Conservation (phyloP, 1,140 invertebrate species). For the Pteromalus puparum region DNA sequence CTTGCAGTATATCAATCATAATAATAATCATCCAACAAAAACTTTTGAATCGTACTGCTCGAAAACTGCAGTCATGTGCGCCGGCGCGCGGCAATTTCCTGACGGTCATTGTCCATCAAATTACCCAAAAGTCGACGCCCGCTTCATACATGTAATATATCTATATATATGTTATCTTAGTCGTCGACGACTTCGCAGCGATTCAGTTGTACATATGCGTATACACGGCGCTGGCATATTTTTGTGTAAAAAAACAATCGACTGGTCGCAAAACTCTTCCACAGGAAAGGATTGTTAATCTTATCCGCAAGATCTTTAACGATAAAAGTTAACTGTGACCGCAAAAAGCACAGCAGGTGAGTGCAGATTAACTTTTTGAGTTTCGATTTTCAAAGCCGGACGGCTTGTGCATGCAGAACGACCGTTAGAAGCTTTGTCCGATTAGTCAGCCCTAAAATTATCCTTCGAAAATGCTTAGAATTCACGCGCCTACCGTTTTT, state of each 20-base stretch:
- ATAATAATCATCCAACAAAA: too few species aligned
- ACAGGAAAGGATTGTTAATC: background rate
- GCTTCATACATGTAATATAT: too few species aligned
- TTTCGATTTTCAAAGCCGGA: background rate
- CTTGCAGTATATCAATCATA: too few species aligned
- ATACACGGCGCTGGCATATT: background rate
- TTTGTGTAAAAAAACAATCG: background rate
- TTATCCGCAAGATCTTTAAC: background rate
- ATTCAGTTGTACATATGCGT: too few species aligned
- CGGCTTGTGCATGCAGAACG: background rate
- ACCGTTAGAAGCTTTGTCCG: background rate
- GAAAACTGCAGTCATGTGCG: too few species aligned
- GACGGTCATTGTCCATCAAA: too few species aligned
- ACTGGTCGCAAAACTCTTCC: background rate
- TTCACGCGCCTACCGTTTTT: background rate
- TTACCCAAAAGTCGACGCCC: too few species aligned
- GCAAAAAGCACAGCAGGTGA: background rate
- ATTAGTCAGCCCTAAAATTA: background rate
- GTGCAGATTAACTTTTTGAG: background rate
- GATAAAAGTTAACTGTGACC: background rate
- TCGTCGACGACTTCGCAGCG: too few species aligned
- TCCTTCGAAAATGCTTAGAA: background rate
- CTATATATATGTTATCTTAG: too few species aligned
- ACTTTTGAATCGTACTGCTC: too few species aligned
- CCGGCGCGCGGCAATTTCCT: too few species aligned